Base-by-base conservation (phyloP, 2,797 vertebrate genomes). In the Urophycis tenuis region DNA sequence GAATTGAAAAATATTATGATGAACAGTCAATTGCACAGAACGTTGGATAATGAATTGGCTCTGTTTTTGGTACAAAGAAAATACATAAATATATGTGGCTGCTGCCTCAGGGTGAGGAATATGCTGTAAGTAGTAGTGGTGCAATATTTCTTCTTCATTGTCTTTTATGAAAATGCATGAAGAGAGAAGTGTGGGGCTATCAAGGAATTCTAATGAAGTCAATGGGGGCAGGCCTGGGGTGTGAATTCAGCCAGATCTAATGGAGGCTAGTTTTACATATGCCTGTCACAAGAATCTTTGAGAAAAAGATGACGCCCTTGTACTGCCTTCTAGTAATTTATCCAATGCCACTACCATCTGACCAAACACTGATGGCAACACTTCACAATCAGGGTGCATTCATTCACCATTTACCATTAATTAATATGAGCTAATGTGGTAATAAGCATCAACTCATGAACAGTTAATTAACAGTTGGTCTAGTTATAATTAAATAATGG, bases 131-230 rank as follows among this genome's bases (percentile, higher is more conserved):
- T 53, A 53, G 45, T 22, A 53, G 45, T 53, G 17, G 9, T 60
- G 53, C 22, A 60, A 86, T 86, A 85, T 86, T 86, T 89, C 88
- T 85, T 80, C 83, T 82, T 88, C 80, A 83, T 78, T 82, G 80
- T 84, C 84, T 83, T 83, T 90, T 88, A 89, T 89, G 87, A 67
- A 88, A 90, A 91, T 89, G 74, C 75, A 81, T 75, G 75, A 73
- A 30, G 79, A n/a, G 81, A 79, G 81, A 80, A 79, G 22, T 60
- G 70, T 45, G 79, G 78, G 79, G 80, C 77, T 81, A 78, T 74
- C 76, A 85, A 81, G 30, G 81, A 41, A 81, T 71, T 71, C 53
- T 76, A 79, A 86, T 80, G 79, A 78, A 86, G 87, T 82, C 85
- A 84, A 87, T 6, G n/a, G 17, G 53, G n/a, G 53, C 53, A 25